These are phyloP conservation scores for Cavia aperea DNA, from an alignment of 2,113 vertebrate species.

Conservation along the genomic window DNA sequence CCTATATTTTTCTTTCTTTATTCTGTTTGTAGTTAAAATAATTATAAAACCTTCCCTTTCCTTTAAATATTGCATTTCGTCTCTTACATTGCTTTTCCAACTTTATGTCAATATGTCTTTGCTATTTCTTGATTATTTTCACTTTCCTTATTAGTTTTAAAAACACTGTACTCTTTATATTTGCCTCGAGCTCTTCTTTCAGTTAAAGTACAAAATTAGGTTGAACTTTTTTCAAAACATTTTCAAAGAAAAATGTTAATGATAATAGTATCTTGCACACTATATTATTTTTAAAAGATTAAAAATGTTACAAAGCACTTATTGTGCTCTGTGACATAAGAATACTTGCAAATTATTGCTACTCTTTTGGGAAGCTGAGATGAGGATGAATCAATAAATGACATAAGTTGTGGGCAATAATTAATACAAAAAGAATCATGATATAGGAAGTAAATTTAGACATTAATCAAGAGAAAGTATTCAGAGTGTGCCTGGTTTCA, in stretches of 20 bases:
- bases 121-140: conserved; percentile 37
- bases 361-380: not conserved
- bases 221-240: conserved; percentile 16
- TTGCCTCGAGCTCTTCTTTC: conserved; percentile 36
- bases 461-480: not conserved
- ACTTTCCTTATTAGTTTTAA: conserved; percentile 50
- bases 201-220: conserved; percentile 45
- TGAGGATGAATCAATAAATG: not conserved
- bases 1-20: conserved; percentile 15
- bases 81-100: conserved; percentile 22
- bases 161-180: conserved; percentile 42
- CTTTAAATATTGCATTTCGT: conserved; percentile 16
- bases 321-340: not conserved
- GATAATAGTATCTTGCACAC: not conserved
- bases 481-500: not conserved
- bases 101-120: conserved; percentile 31
- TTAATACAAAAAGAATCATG: not conserved
- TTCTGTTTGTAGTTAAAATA: conserved; percentile 34
- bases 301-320: not conserved
- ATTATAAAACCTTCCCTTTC: conserved; percentile 29
- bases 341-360: conserved; percentile 13
- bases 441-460: not conserved
- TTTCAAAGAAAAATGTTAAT: conserved; percentile 55
- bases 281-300: conserved; percentile 37
- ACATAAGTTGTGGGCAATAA: not conserved